Evolutionary conservation across 2,888 invertebrate genomes (phyloP).

Genomic region (Dusona sp.): DNA sequence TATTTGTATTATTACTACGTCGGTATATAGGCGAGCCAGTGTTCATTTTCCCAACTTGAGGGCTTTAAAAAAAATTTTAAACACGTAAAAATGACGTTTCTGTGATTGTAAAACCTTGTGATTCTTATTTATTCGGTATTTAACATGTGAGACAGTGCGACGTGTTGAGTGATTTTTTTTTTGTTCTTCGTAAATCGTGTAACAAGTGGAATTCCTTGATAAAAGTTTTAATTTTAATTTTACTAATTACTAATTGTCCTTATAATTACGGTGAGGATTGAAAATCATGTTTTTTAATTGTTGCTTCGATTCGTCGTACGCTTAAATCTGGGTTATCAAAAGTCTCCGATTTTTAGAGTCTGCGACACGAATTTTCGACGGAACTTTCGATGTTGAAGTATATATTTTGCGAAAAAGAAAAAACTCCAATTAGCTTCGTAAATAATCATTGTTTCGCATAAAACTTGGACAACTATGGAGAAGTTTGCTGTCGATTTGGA

Average conservation of each 20-base stretch:
- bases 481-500: conserved; percentile 91
- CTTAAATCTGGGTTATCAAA: background rate
- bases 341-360: background rate
- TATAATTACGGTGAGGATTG: background rate
- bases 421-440: background rate
- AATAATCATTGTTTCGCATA: background rate
- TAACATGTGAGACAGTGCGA: conserved; percentile 26
- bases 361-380: background rate
- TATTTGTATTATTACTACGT: conserved; percentile 28
- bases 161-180: background rate
- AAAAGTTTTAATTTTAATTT: background rate
- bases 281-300: conserved; percentile 1
- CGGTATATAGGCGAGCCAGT: conserved; percentile 33
- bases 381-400: conserved; percentile 2
- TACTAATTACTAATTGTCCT: background rate
- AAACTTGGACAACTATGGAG: conserved; percentile 84
- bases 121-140: conserved; percentile 13
- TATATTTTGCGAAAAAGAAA: background rate
- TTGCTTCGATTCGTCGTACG: background rate
- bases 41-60: conserved; percentile 55
- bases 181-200: background rate
- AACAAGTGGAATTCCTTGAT: background rate
- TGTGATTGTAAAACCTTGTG: conserved; percentile 29
- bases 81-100: conserved; percentile 38
- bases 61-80: conserved; percentile 1